Percentiles rank a stretch among this genome's conserved stretches.
Conservation (phyloP, 2,888 invertebrate genomes). For the Caenorhabditis parvicauda region DNA sequence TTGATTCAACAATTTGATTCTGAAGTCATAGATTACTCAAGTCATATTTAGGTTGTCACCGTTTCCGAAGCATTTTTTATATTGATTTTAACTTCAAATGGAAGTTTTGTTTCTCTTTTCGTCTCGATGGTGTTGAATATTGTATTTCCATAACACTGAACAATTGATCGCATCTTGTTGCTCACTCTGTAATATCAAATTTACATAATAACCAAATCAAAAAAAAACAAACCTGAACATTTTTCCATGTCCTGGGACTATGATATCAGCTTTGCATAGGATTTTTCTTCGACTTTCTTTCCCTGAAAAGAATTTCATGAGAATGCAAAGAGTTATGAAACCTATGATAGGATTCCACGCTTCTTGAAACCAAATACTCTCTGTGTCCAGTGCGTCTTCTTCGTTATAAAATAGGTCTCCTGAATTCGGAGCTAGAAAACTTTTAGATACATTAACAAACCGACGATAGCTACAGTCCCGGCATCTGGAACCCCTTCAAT, state of each 20-base stretch:
- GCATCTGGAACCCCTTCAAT: slow-evolving; percentile 47
- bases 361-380: slow-evolving; percentile 49
- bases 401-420: slow-evolving; percentile 57
- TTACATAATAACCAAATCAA: neutral
- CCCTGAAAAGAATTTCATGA: neutral
- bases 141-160: slow-evolving; percentile 21
- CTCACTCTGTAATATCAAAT: slow-evolving; percentile 22
- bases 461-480: slow-evolving; percentile 51
- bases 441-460: slow-evolving; percentile 9
- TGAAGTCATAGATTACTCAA: no score
- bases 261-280: slow-evolving; percentile 61
- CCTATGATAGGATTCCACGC: slow-evolving; percentile 54
- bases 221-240: slow-evolving; percentile 60
- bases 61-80: no score
- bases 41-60: no score
- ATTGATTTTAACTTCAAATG: no score
- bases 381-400: slow-evolving; percentile 41
- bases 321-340: neutral
- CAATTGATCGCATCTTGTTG: slow-evolving; percentile 25
- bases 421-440: slow-evolving; percentile 21
- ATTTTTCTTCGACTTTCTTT: slow-evolving; percentile 44
- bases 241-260: slow-evolving; percentile 66
- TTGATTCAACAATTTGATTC: no score
- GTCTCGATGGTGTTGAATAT: no score
- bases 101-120: no score